Evolutionary conservation across 1,140 invertebrate species (phyloP), one percentile per base, ranked within the genome.

Genomic region (Orchesella cincta): DNA sequence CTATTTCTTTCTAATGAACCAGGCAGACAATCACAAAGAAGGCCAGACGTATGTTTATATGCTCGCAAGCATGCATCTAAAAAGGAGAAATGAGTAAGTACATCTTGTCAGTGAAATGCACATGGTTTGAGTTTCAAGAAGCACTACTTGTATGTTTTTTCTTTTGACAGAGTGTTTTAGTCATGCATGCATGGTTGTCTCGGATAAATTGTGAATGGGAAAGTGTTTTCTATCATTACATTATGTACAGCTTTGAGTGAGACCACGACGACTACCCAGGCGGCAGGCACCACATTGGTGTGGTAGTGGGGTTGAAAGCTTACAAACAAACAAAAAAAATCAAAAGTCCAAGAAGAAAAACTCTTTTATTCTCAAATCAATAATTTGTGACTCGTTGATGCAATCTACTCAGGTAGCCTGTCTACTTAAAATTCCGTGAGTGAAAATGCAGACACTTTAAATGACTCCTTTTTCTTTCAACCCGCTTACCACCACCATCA

Each of bases 391-490:
- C 52, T 57, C 52, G 52, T 57, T 57, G 52, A 57, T 57, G 52
- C 23, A 57, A 57, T 57, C 52, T 57, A 14, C 62, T 33, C 26
- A 29, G 31, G 62, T 67, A 67, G 31, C 26, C n/a, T 67, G 62
- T 23, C 62, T 33, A 67, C 26, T 31, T 31, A 67, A 67, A 26
- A 67, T 67, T 67, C 62, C 31, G 29, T 29, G 31, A 67, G 62
- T 67, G 62, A 67, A 67, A 67, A 67, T 1, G 28, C 31, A 67
- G 62, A 67, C 62, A 67, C 62, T 67, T 67, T 67, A 67, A 67
- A 67, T 67, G 62, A 67, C 52, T 57, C 39, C 3, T 67, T 31
- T 67, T 67, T 67, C 33, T 16, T 31, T 67, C 39, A n/a, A n/a
- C n/a, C n/a, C 8, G 8, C 8, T 46, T 46, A 46, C 39, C 39